Percentiles rank a stretch among this genome's conserved stretches.
Conservation (phyloP, 2,888 invertebrate species). For the Augochlorella aurata region DNA sequence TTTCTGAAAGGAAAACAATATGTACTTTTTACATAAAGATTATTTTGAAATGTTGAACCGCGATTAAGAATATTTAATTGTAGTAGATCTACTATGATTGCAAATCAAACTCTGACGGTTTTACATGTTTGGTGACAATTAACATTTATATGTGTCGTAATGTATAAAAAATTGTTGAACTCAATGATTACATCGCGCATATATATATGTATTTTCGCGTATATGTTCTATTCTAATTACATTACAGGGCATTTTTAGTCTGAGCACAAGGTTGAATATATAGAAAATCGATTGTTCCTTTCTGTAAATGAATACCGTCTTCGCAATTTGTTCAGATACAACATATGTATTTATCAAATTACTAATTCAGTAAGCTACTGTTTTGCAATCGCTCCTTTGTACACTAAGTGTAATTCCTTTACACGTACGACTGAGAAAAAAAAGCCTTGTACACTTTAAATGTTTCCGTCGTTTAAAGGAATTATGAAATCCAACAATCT, state of each 20-base stretch:
- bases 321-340: constrained; percentile 30
- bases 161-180: constrained; percentile 21
- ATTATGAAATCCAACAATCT: constrained; percentile 31
- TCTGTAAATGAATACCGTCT: constrained; percentile 38
- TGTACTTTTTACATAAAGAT: constrained; percentile 6
- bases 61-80: constrained; percentile 2
- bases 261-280: constrained; percentile 34
- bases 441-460: constrained; percentile 1
- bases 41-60: neutral
- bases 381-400: constrained; percentile 20
- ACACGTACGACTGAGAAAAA: constrained; percentile 5
- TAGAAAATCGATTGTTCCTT: constrained; percentile 36
- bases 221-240: constrained; percentile 30
- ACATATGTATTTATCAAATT: constrained; percentile 22
- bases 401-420: constrained; percentile 35
- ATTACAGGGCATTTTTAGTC: constrained; percentile 39
- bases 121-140: constrained; percentile 31
- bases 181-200: constrained; percentile 20
- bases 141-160: constrained; percentile 33
- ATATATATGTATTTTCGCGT: constrained; percentile 7
- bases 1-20: neutral
- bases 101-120: constrained; percentile 40
- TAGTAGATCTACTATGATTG: constrained; percentile 13
- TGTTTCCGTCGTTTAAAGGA: constrained; percentile 36
- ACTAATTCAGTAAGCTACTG: constrained; percentile 15